Evolutionary conservation across 2,888 invertebrate genomes (phyloP).

Genomic region (Lepidonotus clava): DNA sequence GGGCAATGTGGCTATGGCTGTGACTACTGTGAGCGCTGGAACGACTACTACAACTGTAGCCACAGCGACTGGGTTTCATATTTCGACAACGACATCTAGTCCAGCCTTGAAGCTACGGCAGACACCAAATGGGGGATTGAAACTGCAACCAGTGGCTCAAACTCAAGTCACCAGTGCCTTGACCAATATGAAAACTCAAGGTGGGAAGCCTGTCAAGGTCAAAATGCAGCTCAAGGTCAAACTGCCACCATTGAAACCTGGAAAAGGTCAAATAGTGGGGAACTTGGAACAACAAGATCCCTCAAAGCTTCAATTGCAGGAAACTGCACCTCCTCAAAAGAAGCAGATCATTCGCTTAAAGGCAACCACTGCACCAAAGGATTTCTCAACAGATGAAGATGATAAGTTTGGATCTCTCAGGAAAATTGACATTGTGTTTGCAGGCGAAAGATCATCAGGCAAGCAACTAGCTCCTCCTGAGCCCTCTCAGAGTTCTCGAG

Average conservation of each 20-base stretch:
- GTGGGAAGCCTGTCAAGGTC: constrained; percentile 35
- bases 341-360: not conserved
- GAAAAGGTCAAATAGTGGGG: not conserved
- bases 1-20: not conserved
- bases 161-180: not conserved
- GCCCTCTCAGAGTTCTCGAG: not conserved
- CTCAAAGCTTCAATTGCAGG: not conserved
- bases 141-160: not conserved
- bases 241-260: constrained; percentile 27
- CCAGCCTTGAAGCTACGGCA: constrained; percentile 23
- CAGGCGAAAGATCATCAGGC: constrained; percentile 11
- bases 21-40: not conserved
- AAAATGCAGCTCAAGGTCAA: constrained; percentile 46
- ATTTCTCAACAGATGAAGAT: not conserved
- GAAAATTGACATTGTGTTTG: constrained; percentile 42
- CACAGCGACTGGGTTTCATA: not conserved
- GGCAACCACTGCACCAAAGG: not conserved
- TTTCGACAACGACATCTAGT: not conserved
- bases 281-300: not conserved
- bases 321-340: not conserved
- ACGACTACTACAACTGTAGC: not conserved
- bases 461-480: not conserved
- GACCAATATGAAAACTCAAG: not conserved
- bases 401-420: constrained; percentile 5
- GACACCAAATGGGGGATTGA: not conserved